These are phyloP conservation scores for Nephrocerus scutellatus DNA, from an alignment of 2,888 invertebrate genomes.

Conservation along the genomic window DNA sequence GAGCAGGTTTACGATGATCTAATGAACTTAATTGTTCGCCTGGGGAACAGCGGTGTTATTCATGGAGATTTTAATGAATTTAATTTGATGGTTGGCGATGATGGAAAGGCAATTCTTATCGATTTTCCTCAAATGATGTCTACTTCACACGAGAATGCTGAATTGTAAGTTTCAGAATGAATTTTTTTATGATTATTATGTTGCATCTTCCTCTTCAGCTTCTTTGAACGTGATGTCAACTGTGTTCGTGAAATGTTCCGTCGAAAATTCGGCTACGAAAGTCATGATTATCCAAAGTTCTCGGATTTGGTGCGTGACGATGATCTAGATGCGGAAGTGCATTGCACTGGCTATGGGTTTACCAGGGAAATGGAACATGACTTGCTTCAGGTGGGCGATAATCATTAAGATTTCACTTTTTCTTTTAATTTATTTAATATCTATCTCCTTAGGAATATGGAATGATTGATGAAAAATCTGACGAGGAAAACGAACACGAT, in stretches of 20 bases:
- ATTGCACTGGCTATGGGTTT: slow-evolving; percentile 88
- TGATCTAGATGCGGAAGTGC: slow-evolving; percentile 78
- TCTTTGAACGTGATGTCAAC: slow-evolving; percentile 90
- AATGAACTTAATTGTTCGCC: slow-evolving; percentile 83
- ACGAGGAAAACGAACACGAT: slow-evolving; percentile 32
- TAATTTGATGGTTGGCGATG: slow-evolving; percentile 83
- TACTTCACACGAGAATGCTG: slow-evolving; percentile 84
- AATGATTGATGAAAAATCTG: slow-evolving; percentile 46
- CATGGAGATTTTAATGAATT: slow-evolving; percentile 99
- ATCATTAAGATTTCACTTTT: neutral
- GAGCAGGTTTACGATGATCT: slow-evolving; percentile 83
- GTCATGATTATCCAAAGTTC: slow-evolving; percentile 71
- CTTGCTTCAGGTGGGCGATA: slow-evolving; percentile 51
- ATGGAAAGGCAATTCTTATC: slow-evolving; percentile 77
- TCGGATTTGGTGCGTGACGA: slow-evolving; percentile 69
- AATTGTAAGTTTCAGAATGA: slow-evolving; percentile 66
- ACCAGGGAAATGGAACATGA: slow-evolving; percentile 74
- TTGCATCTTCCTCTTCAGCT: slow-evolving; percentile 53
- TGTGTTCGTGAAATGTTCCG: slow-evolving; percentile 89
- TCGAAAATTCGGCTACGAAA: slow-evolving; percentile 82
- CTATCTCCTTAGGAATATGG: slow-evolving; percentile 49
- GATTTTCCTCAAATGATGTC: slow-evolving; percentile 99
- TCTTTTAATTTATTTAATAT: slow-evolving; percentile 1
- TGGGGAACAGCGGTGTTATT: slow-evolving; percentile 93
- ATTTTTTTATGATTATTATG: no score